Evolutionary conservation across 2,797 vertebrate genomes (phyloP), one percentile per base, ranked within the genome.

Genomic region (Silurus lanzhouensis): DNA sequence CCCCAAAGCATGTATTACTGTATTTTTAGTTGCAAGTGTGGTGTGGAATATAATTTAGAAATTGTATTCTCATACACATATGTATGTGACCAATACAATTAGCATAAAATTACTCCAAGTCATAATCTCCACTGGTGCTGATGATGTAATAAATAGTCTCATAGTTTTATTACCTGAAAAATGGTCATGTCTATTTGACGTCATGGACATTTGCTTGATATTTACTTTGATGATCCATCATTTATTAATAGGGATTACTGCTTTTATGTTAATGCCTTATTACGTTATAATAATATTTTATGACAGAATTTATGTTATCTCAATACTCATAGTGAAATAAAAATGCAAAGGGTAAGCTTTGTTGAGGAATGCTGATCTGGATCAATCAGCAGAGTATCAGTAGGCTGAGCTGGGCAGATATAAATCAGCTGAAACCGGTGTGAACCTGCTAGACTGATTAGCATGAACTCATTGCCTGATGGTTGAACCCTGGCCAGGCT

Each of bases 391-490:
- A 15, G 10, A 76, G 19, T 76, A 76, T 76, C 52, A 76, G 52
- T 58, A 10, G 38, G 7, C 25, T 5, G 74, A 58, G 14, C n/a
- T 25, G 48, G n/a, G 6, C 48, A 75, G 72, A 55, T 57, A 27
- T 15, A 25, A 74, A 55, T 52, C 22, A 57, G 52, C 48, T 75
- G 48, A 14, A 76, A 27, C 6, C 25, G 7, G n/a, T 5, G 0
- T 76, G 22, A 76, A 77, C 55, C 74, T 75, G 55, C 55, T 58
- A 25, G 8, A 58, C 74, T 76, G 74, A 58, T 77, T 58, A 77
- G 15, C 25, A 58, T 76, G 55, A 31, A 58, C 25, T 77, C 75
- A 75, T 57, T 75, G 25, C n/a, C 48, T 3, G 48, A 77, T 2
- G 25, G 52, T 38, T 77, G 27, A 77, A 60, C 15, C 0, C 4